Base-by-base conservation (phyloP, 2,113 vertebrate species). In the Ameiurus melas region DNA sequence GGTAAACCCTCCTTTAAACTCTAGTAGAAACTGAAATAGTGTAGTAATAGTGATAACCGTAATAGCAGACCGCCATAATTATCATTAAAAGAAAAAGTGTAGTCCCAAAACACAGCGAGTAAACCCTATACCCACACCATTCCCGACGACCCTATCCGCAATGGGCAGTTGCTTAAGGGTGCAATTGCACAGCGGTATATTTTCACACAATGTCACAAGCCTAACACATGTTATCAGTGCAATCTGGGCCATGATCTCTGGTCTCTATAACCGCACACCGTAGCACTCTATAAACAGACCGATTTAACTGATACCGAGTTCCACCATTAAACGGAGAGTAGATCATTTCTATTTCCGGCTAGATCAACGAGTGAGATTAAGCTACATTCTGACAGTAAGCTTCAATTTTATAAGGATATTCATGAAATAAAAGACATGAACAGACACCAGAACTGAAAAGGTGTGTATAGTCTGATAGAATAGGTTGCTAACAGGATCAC, bases 401-500 rank as follows among this genome's bases (percentile, higher is more conserved):
- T 62, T 39, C 19, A 22, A 62, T 36, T 57, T 81, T 12, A 22
- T 20, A 20, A 20, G 30, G 12, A 33, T 5, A 36, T 36, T 36
- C 53, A 60, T 5, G 25, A 2, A 82, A 82, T 43, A 83, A 83
- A 7, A 27, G 57, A 62, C 30, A 39, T 16, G 20, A 83, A 4
- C 0, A 39, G 33, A 16, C 51, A 60, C 25, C 33, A 19, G 39
- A 58, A 53, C 16, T 64, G 77, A 62, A 86, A 73, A 27, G 33
- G 10, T 20, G 57, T 39, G 80, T 14, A 22, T 2, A 25, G 57
- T 82, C 80, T 82, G 33, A 53, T 10, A 36, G 30, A 89, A 83
- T 66, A 89, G 85, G 53, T 84, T 78, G 80, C 51, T 57, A 87
- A 64, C 85, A 81, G 66, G 80, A 86, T 78, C 83, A 85, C 81